Evolutionary conservation across 1,140 invertebrate species (phyloP), one percentile per base, ranked within the genome.

Genomic region (Sinonovacula constricta): DNA sequence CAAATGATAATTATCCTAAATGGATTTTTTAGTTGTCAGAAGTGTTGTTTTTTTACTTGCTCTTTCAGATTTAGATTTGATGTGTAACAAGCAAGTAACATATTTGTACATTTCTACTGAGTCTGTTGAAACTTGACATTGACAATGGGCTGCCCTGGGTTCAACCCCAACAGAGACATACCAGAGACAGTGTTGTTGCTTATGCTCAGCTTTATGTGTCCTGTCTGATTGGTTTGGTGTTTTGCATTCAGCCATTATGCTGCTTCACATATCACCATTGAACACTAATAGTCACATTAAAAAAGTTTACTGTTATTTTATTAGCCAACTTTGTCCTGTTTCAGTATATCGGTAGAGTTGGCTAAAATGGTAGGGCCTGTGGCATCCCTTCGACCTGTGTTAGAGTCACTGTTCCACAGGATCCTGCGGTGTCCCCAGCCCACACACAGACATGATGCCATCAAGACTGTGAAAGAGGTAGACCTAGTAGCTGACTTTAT

Each of bases 321-420:
- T 45, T 10, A 10, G 39, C 7, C 7, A 18, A 45, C 18, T 45
- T 72, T 34, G 59, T 34, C 39, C 10, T 49, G 84, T 92, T 91
- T 36, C 89, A 97, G 96, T 89, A 96, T 97, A 88, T 95, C 96
- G 12, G 95, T 95, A 28, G 95, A 97, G 88, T 89, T 98, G 67
- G 95, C 98, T 0, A 93, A 96, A 34, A 91, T 98, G 34, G 95
- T 97, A 3, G 97, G 97, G 0, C 94, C 94, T 68, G 94, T 96
- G 30, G 94, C 94, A 0, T 95, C 95, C 12, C 91, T 98, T 66
- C 92, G 97, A 22, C 96, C 97, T 18, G 96, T 97, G 49, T 90
- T 98, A 70, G 96, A 98, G 88, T 97, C 96, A 0, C 92, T 98
- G 1, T 98, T 97, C 88, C 96, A 98, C 91, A 92, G 96, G 39